Base-by-base conservation (phyloP, 2,888 invertebrate species). In the Pseudeuparius sepicola region DNA sequence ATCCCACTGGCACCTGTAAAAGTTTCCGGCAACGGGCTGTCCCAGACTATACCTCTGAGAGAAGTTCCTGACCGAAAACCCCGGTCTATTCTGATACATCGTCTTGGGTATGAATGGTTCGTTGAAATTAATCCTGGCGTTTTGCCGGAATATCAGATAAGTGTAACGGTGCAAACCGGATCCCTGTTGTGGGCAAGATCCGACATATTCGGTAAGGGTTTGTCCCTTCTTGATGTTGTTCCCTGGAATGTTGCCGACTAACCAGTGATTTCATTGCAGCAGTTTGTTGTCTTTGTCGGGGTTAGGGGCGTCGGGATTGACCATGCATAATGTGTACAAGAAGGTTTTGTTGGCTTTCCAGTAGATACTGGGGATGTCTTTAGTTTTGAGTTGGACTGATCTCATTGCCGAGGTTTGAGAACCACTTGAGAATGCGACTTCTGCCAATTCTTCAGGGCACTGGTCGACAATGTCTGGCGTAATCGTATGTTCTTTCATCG, bases 1-100 rank as follows among this genome's bases (percentile, higher is more conserved):
- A 55, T 92, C 90, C 61, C 72, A 90, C 56, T 85, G 75, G 0
- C 89, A 88, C 54, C 81, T 78, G 56, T 78, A 92, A 57, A 89
- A 79, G 57, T 89, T 92, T 6, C 85, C 90, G 31, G 87, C 87
- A 12, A 89, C 65, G 0, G 90, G 89, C 24, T 74, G 62, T 0
- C 84, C 87, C 10, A 92, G 64, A 2, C 75, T 70, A 57, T 92
- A 81, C 51, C 88, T 88, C 39, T 73, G 68, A 0, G 86, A 88
- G 51, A 92, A 84, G 9, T 71, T 69, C 24, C 62, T 70, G 31
- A 83, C 76, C 3, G 81, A 79, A 51, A 74, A 76, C 46, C 72
- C 66, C 29, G 65, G 70, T 49, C 75, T 64, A 34, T 66, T 66
- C 14, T 67, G 67, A 1, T 66, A 68, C 17, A 68, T 51, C 33